Evolutionary conservation across 2,888 invertebrate genomes (phyloP), one percentile per base, ranked within the genome.

Genomic region (Encarsia formosa): DNA sequence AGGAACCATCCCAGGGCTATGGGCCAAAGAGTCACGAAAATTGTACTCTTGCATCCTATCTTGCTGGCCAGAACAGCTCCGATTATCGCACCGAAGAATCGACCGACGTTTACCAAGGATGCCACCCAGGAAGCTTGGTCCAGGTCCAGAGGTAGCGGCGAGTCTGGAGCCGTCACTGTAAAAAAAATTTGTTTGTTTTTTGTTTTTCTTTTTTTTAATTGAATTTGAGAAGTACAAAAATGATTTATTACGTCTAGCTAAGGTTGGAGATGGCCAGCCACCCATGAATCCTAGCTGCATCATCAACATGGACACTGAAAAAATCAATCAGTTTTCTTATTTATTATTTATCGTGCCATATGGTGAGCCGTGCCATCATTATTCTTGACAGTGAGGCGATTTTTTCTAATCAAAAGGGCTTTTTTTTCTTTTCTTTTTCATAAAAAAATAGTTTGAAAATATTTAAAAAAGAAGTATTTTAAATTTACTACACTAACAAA

Each of bases 101-200:
- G 55, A 13, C 65, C 61, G 4, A 65, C 26, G 29, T 60, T 64
- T n/a, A 66, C 8, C 5, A 67, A 44, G 2, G 65, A 61, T 2
- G 64, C 66, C 4, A 67, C 60, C 66, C 66, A 67, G 5, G 66
- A 65, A 11, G 64, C 61, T 42, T 69, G 61, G 4, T 45, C 40
- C 9, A 45, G 16, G 3, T 61, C 64, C 5, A 69, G 41, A 1
- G 54, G 50, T 0, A 66, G 44, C 3, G 41, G 47, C 2, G 60
- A 59, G 35, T 63, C 59, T 2, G 55, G 37, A 13, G 51, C 54
- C 5, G 57, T 62, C 20, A 67, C n/a, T n/a, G n/a, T n/a, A n/a
- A n/a, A n/a, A n/a, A n/a, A n/a, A n/a, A n/a, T n/a, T n/a, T n/a
- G n/a, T n/a, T n/a, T n/a, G n/a, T n/a, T n/a, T n/a, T n/a, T n/a